Conservation (phyloP, 2,113 vertebrate genomes). For the Pedionomus torquatus region DNA sequence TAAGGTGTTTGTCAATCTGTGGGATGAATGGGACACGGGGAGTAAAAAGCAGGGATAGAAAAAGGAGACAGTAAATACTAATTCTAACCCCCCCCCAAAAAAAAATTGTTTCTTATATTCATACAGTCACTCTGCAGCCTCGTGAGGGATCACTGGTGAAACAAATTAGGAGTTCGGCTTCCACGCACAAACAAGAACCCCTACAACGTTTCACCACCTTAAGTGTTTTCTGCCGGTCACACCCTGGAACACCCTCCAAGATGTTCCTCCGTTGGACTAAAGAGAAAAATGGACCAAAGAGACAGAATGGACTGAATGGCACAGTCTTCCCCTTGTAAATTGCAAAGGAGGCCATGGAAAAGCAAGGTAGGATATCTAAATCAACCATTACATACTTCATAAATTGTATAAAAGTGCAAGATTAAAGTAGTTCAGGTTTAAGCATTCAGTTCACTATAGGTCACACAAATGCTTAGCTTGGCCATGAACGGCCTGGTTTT, state of each 20-base stretch:
- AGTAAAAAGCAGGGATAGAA: background rate
- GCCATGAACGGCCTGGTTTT: constrained; percentile 9
- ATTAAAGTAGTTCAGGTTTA: constrained; percentile 40
- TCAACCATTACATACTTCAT: constrained; percentile 10
- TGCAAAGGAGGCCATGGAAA: background rate
- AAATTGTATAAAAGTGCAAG: constrained; percentile 43
- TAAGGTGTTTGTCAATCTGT: background rate
- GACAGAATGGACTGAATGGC: background rate
- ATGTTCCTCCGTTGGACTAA: background rate
- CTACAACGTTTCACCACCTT: background rate
- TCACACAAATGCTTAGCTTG: constrained; percentile 16
- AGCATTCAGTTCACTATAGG: constrained; percentile 21
- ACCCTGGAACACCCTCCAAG: background rate
- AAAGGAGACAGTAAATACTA: background rate
- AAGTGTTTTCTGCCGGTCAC: background rate
- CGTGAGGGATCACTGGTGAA: background rate
- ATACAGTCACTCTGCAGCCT: background rate
- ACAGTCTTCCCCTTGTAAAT: background rate
- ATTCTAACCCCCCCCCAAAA: no score
- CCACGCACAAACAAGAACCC: background rate
- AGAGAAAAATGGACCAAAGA: background rate
- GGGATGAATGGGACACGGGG: background rate
- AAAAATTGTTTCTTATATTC: background rate
- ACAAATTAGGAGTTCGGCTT: background rate
- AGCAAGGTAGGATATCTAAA: constrained; percentile 6